Base-by-base conservation (phyloP, 1,140 invertebrate species). In the Hyles vespertilio region DNA sequence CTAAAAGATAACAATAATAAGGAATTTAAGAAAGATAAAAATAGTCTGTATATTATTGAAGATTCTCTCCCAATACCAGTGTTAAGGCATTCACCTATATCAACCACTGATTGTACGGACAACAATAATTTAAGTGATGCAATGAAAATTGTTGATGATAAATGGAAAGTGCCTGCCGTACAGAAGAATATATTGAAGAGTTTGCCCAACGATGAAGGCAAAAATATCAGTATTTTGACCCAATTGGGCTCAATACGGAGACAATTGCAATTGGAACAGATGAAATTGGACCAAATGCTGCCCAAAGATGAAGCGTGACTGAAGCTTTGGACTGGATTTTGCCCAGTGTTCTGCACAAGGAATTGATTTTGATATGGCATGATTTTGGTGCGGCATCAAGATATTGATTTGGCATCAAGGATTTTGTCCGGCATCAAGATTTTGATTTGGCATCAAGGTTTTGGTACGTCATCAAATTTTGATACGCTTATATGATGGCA, bases 221-320 rank as follows among this genome's bases (percentile, higher is more conserved):
- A 88, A 67, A 79, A 81, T 59, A 69, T 89, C 7, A 89, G 87
- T 72, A 91, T 92, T 61, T 75, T 92, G 57, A 91, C 91, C 5
- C 91, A 92, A 69, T 67, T 92, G 10, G 91, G 91, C 4, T 91
- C 91, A n/a, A 92, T 92, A 54, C 62, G 91, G 49, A 74, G 90
- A 58, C 91, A 91, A 58, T 64, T 92, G 58, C 91, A 92, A 60
- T 74, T 91, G 46, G 91, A 92, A 62, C 91, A 92, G 67, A 63
- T 91, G 53, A 89, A 89, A 62, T 77, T 92, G 57, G 91, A 92
- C 58, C 81, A 78, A 55, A 77, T 84, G 77, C 32, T 76, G 46
- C 53, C 59, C 2, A 81, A 77, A 55, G 72, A 74, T 50, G 72
- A 73, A n/a, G 58, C 51, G n/a, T 72, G 68, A 69, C 11, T 48